These are phyloP conservation scores for Fragum whitleyi DNA, from an alignment of 2,888 invertebrate genomes.

Conservation along the genomic window DNA sequence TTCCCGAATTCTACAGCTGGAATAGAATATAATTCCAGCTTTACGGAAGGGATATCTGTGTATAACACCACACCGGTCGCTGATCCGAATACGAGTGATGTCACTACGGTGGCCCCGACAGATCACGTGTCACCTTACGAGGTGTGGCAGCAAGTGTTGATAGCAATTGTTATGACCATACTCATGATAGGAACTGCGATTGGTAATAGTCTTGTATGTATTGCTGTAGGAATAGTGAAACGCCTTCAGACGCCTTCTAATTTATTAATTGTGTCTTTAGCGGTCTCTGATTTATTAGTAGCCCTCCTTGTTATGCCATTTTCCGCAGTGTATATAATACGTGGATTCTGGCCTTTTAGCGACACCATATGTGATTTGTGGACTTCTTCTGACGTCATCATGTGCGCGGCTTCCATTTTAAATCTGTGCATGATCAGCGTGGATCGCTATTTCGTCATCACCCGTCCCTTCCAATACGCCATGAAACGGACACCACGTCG, in stretches of 20 bases:
- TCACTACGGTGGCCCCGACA: not conserved
- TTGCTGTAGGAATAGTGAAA: constrained; percentile 86
- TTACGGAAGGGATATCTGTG: not conserved
- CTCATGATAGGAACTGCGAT: constrained; percentile 86
- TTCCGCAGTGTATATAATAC: constrained; percentile 84
- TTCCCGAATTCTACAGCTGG: constrained; percentile 3
- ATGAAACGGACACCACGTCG: constrained; percentile 96
- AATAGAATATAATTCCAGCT: constrained; percentile 10
- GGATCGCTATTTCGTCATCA: constrained; percentile 86
- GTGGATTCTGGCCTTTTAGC: constrained; percentile 83
- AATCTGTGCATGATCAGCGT: constrained; percentile 87
- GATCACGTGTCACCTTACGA: constrained; percentile 34
- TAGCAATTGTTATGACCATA: constrained; percentile 73
- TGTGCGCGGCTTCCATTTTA: constrained; percentile 87
- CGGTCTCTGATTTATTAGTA: constrained; percentile 87
- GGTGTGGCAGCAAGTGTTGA: constrained; percentile 72
- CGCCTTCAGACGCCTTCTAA: constrained; percentile 86
- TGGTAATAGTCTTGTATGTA: constrained; percentile 87
- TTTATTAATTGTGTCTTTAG: constrained; percentile 86
- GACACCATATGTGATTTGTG: constrained; percentile 86
- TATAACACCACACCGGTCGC: constrained; percentile 23
- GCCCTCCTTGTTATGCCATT: constrained; percentile 87
- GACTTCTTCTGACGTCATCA: constrained; percentile 86
- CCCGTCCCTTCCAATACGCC: constrained; percentile 96
- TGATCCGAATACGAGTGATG: constrained; percentile 12